phyloP scores from a whole-genome alignment of 2,113 vertebrate species.

The Oreochromis niloticus region DNA sequence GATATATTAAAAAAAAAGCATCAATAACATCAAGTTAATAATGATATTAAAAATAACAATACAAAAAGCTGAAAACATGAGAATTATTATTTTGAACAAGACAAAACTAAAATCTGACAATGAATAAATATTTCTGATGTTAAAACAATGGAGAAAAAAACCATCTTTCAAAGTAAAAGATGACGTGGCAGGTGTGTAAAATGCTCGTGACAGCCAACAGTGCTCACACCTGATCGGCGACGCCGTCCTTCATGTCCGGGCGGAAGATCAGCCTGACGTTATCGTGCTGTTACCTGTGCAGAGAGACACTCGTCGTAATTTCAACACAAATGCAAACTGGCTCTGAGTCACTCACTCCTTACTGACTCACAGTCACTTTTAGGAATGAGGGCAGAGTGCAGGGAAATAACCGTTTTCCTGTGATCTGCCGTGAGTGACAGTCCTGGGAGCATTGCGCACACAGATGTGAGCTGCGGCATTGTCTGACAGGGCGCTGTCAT shows the following conservation, averaged over 20 bases:
- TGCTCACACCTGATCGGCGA: slow-evolving; percentile 45
- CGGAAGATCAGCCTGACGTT: neutral
- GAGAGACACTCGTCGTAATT: neutral
- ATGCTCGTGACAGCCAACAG: slow-evolving; percentile 2
- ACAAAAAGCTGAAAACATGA: neutral
- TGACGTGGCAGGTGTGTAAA: neutral
- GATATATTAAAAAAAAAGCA: neutral
- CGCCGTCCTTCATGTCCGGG: slow-evolving; percentile 5
- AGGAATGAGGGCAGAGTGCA: neutral
- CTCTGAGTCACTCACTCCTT: neutral
- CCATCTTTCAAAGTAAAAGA: neutral
- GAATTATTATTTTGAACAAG: neutral
- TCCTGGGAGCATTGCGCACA: neutral
- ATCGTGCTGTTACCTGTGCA: slow-evolving; percentile 33
- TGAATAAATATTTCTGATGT: slow-evolving; percentile 29
- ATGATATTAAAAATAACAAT: neutral
- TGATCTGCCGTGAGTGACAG: neutral
- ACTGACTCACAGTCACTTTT: neutral
- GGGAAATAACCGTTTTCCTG: neutral
- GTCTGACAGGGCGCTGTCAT: slow-evolving; percentile 27
- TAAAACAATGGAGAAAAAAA: neutral
- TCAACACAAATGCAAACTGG: neutral
- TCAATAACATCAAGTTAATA: neutral
- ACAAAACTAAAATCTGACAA: neutral
- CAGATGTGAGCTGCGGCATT: neutral